These are phyloP conservation scores for Rhinogobio ventralis DNA, from an alignment of 2,797 vertebrate species.

Conservation along the genomic window DNA sequence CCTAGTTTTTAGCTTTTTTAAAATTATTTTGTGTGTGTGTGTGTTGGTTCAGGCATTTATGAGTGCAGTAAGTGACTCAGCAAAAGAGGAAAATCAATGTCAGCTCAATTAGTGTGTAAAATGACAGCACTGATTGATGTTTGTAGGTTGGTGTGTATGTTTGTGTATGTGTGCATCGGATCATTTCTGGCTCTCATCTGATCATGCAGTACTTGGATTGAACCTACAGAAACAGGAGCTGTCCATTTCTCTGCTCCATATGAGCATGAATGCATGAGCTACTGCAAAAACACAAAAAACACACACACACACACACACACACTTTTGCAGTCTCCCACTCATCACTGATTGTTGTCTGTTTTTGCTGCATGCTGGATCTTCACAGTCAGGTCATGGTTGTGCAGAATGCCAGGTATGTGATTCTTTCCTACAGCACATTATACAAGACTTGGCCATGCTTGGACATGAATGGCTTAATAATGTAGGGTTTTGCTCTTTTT, in stretches of 20 bases:
- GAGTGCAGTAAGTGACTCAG: slow-evolving; percentile 58
- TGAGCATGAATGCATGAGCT: slow-evolving; percentile 62
- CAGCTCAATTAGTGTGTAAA: slow-evolving; percentile 70
- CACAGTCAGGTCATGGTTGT: slow-evolving; percentile 99
- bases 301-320: slow-evolving; percentile 57
- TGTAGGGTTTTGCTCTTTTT: slow-evolving; percentile 24
- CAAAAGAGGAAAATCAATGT: slow-evolving; percentile 68
- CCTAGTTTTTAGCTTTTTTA: slow-evolving; percentile 2
- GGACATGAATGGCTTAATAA: slow-evolving; percentile 52
- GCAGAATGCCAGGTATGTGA: slow-evolving; percentile 99
- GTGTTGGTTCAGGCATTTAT: not conserved
- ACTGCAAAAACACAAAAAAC: slow-evolving; percentile 58
- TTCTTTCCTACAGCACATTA: slow-evolving; percentile 61
- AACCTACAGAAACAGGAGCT: slow-evolving; percentile 48
- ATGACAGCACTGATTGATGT: slow-evolving; percentile 61
- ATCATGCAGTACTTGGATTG: slow-evolving; percentile 47
- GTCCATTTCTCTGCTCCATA: slow-evolving; percentile 56
- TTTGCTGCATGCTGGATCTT: slow-evolving; percentile 86
- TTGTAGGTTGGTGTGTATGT: slow-evolving; percentile 44
- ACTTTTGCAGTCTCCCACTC: slow-evolving; percentile 66
- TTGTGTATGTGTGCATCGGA: slow-evolving; percentile 21
- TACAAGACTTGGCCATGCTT: slow-evolving; percentile 31
- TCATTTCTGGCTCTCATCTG: slow-evolving; percentile 50
- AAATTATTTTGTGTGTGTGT: slow-evolving; percentile 5
- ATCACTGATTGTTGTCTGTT: slow-evolving; percentile 83